Conservation (phyloP, 2,888 invertebrate genomes). For the Rhagium mordax region DNA sequence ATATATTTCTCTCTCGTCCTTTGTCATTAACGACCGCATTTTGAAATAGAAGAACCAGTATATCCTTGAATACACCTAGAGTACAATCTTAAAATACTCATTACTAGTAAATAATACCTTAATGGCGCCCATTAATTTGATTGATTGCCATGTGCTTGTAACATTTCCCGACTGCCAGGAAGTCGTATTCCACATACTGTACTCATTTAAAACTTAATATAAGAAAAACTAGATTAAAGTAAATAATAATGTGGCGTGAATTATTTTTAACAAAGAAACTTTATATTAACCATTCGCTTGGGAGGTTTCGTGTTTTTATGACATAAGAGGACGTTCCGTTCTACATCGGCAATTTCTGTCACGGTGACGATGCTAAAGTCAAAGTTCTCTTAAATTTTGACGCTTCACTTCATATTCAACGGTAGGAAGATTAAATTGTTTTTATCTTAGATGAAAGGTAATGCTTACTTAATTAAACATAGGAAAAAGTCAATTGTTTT, state of each 20-base stretch:
- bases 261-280: slow-evolving; percentile 25
- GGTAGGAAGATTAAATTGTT: slow-evolving; percentile 40
- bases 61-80: no score
- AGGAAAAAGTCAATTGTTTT: slow-evolving; percentile 27
- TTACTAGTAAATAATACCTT: slow-evolving; percentile 5
- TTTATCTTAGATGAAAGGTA: slow-evolving; percentile 33
- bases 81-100: no score
- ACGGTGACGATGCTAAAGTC: slow-evolving; percentile 45
- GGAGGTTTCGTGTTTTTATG: slow-evolving; percentile 52
- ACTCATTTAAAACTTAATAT: slow-evolving; percentile 13
- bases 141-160: slow-evolving; percentile 9
- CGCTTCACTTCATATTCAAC: slow-evolving; percentile 43
- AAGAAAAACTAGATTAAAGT: slow-evolving; percentile 37
- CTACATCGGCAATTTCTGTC: slow-evolving; percentile 46
- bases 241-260: slow-evolving; percentile 38
- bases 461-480: slow-evolving; percentile 40
- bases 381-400: slow-evolving; percentile 45
- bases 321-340: slow-evolving; percentile 45
- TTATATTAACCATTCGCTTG: slow-evolving; percentile 50
- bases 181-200: slow-evolving; percentile 8
- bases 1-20: no score
- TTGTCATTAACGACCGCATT: no score
- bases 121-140: slow-evolving; percentile 9
- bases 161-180: background rate
- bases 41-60: no score